Evolutionary conservation across 2,888 invertebrate species (phyloP), one percentile per base, ranked within the genome.

Genomic region (Rhimphoctona megacephalus): DNA sequence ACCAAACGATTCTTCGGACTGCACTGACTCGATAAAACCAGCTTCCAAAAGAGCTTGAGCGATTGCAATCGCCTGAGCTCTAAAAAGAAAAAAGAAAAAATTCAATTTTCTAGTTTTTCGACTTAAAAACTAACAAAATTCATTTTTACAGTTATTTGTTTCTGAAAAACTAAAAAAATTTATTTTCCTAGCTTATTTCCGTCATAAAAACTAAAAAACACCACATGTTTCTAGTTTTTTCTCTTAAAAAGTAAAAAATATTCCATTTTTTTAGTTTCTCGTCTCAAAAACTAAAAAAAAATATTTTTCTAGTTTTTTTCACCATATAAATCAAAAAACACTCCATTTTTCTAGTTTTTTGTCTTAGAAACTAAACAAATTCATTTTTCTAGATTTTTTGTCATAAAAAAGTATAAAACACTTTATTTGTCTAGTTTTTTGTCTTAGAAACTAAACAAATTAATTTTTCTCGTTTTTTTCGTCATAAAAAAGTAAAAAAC

Each of bases 21-120:
- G 84, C 14, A 96, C 94, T 83, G 96, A 95, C 92, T 97, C 97
- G 91, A 98, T 95, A 90, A 97, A 97, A 22, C 97, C 97, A 1
- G 97, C 97, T 92, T 97, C 97, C 22, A 98, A 93, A 54, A 98
- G 95, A 25, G 97, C 97, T 93, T 98, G 98, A 77, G 98, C 97
- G 85, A 98, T 96, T 30, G 96, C 96, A 17, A 96, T 95, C 1
- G 97, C 98, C 94, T 97, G 97, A n/a, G 96, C 95, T 91, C 97
- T 97, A 92, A 83, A 91, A 88, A 73, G 19, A 0, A 43, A 74
- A 54, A 72, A 57, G 11, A 2, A 36, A 17, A 39, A 77, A 43
- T 11, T 19, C 14, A 11, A 17, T 19, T 49, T 19, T 49, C 19
- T 19, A 49, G 7, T 49, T 6, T 49, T 19, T 49, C 6, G 49